Conservation (phyloP, 2,113 vertebrate genomes). For the Pygoscelis adeliae region DNA sequence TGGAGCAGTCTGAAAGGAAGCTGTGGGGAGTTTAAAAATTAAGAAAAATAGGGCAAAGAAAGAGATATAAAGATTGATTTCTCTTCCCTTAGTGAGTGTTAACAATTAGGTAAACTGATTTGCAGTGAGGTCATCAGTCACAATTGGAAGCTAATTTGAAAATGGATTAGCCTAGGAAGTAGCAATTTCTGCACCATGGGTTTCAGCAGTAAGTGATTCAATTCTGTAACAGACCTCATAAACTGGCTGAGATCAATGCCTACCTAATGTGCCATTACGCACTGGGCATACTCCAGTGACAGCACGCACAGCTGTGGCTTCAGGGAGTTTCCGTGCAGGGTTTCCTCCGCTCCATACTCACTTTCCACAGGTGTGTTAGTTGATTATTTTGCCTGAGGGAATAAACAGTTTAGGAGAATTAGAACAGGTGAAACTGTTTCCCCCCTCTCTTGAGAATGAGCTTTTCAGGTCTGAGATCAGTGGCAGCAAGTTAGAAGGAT, state of each 20-base stretch:
- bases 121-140: conserved; percentile 74
- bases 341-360: conserved; percentile 19
- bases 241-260: conserved; percentile 76
- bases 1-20: conserved; percentile 6
- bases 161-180: conserved; percentile 74
- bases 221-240: conserved; percentile 70
- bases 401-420: conserved; percentile 53
- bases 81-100: conserved; percentile 44
- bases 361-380: conserved; percentile 54
- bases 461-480: conserved; percentile 1
- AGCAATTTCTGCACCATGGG: conserved; percentile 73
- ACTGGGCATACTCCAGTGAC: conserved; percentile 67
- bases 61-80: conserved; percentile 50
- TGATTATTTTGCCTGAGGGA: conserved; percentile 60
- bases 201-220: conserved; percentile 63
- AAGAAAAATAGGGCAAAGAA: neutral
- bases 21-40: neutral
- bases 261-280: conserved; percentile 78
- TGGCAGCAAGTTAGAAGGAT: neutral
- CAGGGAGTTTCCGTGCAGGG: neutral
- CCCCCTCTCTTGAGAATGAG: neutral
- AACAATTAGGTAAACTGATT: conserved; percentile 70
- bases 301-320: conserved; percentile 61
- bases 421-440: neutral
- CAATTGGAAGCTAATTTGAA: conserved; percentile 79